Evolutionary conservation across 2,888 invertebrate genomes (phyloP).

Genomic region (Aphodius granarius): DNA sequence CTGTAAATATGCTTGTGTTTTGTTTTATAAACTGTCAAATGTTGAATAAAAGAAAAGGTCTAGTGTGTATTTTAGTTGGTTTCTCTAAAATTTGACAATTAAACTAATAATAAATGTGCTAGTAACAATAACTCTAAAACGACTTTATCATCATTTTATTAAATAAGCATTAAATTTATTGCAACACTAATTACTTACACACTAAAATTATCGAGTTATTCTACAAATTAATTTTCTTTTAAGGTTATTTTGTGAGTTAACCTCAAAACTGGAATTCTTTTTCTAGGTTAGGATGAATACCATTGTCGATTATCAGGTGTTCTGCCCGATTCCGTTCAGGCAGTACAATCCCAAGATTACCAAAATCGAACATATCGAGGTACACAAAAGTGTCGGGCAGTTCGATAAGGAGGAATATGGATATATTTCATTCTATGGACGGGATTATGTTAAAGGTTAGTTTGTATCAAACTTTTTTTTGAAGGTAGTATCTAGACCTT

Average conservation of each 20-base stretch:
- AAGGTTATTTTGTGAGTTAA: not conserved
- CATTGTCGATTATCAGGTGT: conserved; percentile 85
- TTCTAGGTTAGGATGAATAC: conserved; percentile 91
- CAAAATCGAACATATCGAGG: conserved; percentile 57
- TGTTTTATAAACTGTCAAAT: too few species aligned
- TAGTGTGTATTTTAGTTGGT: not conserved
- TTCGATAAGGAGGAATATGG: conserved; percentile 75
- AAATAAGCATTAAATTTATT: too few species aligned
- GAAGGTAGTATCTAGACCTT: too few species aligned
- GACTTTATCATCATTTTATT: too few species aligned
- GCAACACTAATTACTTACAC: too few species aligned
- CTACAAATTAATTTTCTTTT: not conserved
- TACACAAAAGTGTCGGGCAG: conserved; percentile 75
- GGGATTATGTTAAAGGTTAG: conserved; percentile 71
- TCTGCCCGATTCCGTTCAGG: conserved; percentile 87
- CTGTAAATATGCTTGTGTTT: too few species aligned
- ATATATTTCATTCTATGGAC: conserved; percentile 79
- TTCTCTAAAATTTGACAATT: too few species aligned
- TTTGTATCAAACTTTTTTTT: conserved; percentile 17
- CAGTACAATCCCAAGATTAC: conserved; percentile 77
- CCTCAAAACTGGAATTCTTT: conserved; percentile 17
- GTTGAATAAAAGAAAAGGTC: too few species aligned
- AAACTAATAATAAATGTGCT: too few species aligned
- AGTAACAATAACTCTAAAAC: too few species aligned
- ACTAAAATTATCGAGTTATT: too few species aligned